These are phyloP conservation scores for Pocillopora verrucosa DNA, from an alignment of 64 coral and sea anemone species.

Conservation along the genomic window DNA sequence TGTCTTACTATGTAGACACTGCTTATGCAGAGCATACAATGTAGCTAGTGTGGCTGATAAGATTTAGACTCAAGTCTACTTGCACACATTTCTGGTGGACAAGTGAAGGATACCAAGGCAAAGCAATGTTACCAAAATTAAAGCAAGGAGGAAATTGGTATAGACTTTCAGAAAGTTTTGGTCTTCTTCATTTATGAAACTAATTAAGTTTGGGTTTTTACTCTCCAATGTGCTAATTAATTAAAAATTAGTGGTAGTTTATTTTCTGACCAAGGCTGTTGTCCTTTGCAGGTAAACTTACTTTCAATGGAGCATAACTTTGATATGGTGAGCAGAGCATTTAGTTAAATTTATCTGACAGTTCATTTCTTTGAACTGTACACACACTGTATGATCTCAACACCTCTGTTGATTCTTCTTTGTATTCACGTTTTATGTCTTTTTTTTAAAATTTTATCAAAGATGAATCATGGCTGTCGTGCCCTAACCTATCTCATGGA, in stretches of 20 bases:
- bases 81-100: no score
- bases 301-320: constrained; percentile 96
- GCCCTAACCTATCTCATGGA: constrained; percentile 98
- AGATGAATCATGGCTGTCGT: constrained; percentile 99
- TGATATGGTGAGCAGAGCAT: constrained; percentile 70
- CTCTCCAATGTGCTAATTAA: no score
- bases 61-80: no score
- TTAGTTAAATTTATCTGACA: background rate
- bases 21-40: no score
- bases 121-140: no score
- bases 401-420: background rate
- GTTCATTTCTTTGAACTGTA: background rate
- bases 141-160: no score
- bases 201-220: no score
- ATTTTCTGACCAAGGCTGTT: background rate
- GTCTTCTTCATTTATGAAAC: no score
- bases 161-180: no score
- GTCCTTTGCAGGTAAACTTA: constrained; percentile 71
- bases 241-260: no score
- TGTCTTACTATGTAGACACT: background rate
- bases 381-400: background rate
- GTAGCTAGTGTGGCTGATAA: no score
- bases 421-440: background rate
- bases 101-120: no score
- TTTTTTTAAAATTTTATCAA: background rate